A percentile compares a stretch with the other conserved stretches of the same genome.
Evolutionary conservation across 2,797 vertebrate species (phyloP).

Genomic region (Acanthiza pusilla): DNA sequence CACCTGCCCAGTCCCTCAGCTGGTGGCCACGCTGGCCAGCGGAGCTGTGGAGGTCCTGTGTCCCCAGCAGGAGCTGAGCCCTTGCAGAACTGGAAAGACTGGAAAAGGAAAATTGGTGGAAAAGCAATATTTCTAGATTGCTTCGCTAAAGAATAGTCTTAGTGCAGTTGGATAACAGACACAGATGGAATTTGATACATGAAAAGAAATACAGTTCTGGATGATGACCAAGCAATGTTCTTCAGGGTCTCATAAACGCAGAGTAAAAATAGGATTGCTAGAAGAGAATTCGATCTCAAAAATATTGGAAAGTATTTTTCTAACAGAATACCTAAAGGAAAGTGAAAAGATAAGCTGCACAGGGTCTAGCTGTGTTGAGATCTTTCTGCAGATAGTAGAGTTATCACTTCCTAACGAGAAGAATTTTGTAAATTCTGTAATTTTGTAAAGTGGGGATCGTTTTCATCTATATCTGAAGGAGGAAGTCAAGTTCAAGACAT

Average conservation of each 20-base stretch:
- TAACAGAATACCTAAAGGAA: background rate
- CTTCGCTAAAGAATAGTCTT: background rate
- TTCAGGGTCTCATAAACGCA: background rate
- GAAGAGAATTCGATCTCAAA: background rate
- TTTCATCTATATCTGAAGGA: slow-evolving; percentile 14
- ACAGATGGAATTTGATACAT: background rate
- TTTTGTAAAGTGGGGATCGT: background rate
- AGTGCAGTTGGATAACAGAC: background rate
- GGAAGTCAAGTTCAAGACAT: background rate
- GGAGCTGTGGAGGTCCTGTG: background rate
- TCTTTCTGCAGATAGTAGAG: background rate
- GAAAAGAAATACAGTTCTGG: background rate
- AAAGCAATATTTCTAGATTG: background rate
- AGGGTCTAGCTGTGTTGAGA: background rate
- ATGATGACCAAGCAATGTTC: background rate
- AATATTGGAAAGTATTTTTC: background rate
- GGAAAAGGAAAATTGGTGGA: background rate
- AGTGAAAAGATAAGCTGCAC: background rate
- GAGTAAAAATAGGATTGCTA: background rate
- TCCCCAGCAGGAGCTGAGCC: background rate
- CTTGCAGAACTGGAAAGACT: background rate
- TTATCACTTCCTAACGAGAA: background rate
- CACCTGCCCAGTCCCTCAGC: background rate
- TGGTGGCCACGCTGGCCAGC: background rate
- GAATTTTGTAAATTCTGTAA: background rate